Evolutionary conservation across 2,888 invertebrate species (phyloP), one percentile per base, ranked within the genome.

Genomic region (Hypselothyrea guttata): DNA sequence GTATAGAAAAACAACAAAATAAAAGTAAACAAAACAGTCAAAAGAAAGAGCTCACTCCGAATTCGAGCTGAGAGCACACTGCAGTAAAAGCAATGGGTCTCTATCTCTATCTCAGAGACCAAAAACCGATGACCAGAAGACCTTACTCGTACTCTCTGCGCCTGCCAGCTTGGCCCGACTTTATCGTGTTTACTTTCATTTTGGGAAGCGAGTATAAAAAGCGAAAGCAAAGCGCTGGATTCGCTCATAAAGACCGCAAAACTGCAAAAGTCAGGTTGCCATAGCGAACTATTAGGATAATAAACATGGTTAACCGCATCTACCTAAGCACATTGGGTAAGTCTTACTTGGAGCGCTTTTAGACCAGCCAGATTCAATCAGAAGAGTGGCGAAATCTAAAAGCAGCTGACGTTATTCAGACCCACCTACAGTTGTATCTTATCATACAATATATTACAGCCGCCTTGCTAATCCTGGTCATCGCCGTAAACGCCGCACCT

Each of bases 171-270:
- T 46, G 54, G 51, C 41, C 34, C 44, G 47, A 46, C 61, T 56
- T 71, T 71, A 62, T 22, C 22, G 22, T 81, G 69, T 66, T 85
- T 85, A 78, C 87, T 84, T 84, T 86, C 78, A 84, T 85, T 81
- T 84, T 76, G 56, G 49, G 52, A 33, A 31, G 31, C 15, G 49
- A 67, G 78, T 85, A 85, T 85, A 85, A 86, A 86, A 86, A 86
- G 83, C 87, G 73, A 76, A 77, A 75, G 77, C 77, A 71, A 60
- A 55, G 49, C 72, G 68, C 63, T 73, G 70, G 79, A 79, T 85
- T 85, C 58, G 87, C 86, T 86, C 85, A 87, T 79, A 86, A 76
- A 84, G 83, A 79, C 78, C 68, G 71, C 75, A 78, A 82, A 85
- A 86, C 74, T 73, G 77, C 74, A 68, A 71, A 84, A 77, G 84